Conservation (phyloP, 2,888 invertebrate species). For the Lepeophtheirus nordmannii region DNA sequence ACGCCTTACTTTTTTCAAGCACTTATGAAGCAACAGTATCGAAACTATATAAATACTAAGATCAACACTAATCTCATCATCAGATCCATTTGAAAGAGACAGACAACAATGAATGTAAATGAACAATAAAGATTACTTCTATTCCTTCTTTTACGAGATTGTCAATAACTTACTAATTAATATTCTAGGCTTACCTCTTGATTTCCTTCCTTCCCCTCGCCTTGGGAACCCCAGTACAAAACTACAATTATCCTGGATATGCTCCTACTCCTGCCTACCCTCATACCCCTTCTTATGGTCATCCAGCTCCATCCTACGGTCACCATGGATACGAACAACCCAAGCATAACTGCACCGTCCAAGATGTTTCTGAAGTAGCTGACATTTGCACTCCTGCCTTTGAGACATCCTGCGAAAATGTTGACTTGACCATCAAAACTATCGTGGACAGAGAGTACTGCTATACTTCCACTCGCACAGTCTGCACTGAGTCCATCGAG, state of each 20-base stretch:
- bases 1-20: neutral
- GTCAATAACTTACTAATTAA: neutral
- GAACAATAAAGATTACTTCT: neutral
- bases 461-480: constrained; percentile 16
- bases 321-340: constrained; percentile 22
- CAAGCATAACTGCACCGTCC: constrained; percentile 23
- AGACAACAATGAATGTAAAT: neutral
- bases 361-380: constrained; percentile 19
- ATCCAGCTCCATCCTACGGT: constrained; percentile 7
- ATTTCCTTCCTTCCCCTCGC: neutral
- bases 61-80: neutral
- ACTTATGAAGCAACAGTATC: neutral
- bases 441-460: constrained; percentile 19
- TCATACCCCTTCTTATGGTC: constrained; percentile 15
- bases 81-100: neutral
- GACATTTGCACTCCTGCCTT: constrained; percentile 21
- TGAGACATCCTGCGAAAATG: constrained; percentile 16
- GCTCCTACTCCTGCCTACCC: constrained; percentile 15
- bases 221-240: neutral
- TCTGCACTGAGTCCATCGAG: constrained; percentile 24
- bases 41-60: neutral
- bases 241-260: constrained; percentile 2
- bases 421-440: constrained; percentile 15
- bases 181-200: neutral
- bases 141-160: neutral